These are phyloP conservation scores for Drosophila malerkotliana DNA, from an alignment of 1,140 invertebrate species.

Conservation along the genomic window DNA sequence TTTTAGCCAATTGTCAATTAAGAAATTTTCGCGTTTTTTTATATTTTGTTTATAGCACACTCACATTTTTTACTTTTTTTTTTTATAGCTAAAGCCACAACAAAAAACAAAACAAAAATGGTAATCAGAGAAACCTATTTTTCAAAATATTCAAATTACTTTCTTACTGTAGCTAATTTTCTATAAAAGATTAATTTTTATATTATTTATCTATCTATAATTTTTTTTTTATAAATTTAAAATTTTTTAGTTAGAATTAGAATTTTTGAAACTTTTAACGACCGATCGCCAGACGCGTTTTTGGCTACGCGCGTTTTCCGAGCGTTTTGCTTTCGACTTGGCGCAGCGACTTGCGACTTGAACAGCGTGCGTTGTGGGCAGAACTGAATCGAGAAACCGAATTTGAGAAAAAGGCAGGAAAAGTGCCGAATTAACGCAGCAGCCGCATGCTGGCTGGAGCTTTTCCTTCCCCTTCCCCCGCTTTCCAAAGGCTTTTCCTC, in stretches of 20 bases:
- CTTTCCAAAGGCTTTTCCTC: constrained; percentile 40
- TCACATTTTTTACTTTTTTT: constrained; percentile 14
- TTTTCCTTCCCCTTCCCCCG: constrained; percentile 45
- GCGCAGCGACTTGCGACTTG: constrained; percentile 53
- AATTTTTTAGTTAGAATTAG: no score
- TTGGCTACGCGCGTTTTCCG: constrained; percentile 44
- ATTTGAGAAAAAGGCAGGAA: constrained; percentile 32
- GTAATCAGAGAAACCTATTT: background rate
- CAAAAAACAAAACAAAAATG: constrained; percentile 26
- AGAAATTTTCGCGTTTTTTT: constrained; percentile 30
- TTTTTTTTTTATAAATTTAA: background rate
- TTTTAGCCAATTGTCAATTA: constrained; percentile 37
- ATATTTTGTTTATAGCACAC: constrained; percentile 18
- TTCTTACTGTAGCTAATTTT: no score
- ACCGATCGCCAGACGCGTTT: constrained; percentile 29
- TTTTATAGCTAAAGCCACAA: constrained; percentile 11
- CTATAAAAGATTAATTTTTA: background rate
- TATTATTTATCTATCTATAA: background rate
- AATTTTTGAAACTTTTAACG: constrained; percentile 21
- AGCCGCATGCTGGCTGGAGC: constrained; percentile 47
- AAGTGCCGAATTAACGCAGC: constrained; percentile 51
- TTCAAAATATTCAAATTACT: background rate
- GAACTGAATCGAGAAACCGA: constrained; percentile 49
- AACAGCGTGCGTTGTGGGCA: constrained; percentile 73
- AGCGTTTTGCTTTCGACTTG: constrained; percentile 29